Evolutionary conservation across 2,113 vertebrate genomes (phyloP).

Genomic region (Cyanoramphus novaezelandiae): DNA sequence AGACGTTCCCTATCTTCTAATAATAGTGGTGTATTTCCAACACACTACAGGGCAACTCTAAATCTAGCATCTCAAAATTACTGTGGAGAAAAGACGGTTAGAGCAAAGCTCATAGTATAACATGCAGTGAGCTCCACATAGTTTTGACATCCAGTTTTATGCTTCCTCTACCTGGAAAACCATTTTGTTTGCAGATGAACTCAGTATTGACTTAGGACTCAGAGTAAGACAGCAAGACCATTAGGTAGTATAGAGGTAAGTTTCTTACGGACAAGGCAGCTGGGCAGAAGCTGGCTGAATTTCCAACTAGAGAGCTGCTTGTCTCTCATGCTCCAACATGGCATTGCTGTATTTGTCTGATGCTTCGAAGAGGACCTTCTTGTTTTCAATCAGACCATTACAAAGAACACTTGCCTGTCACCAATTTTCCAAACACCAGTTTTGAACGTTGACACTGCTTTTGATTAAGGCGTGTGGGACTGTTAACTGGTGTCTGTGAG

Average conservation of each 20-base stretch:
- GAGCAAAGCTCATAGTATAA: neutral
- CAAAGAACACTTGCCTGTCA: neutral
- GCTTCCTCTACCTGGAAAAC: neutral
- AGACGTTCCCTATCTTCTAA: neutral
- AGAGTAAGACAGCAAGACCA: neutral
- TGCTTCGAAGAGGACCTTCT: neutral
- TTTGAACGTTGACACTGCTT: neutral
- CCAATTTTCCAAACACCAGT: neutral
- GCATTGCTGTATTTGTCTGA: neutral
- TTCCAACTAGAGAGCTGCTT: neutral
- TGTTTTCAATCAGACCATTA: neutral
- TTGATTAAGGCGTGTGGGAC: neutral
- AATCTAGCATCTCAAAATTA: neutral
- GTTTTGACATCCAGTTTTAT: neutral
- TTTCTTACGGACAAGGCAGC: neutral
- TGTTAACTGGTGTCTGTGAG: neutral
- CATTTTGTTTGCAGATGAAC: neutral
- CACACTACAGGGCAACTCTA: neutral
- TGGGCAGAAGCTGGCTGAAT: neutral
- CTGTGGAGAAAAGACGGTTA: neutral
- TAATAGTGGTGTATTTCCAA: neutral
- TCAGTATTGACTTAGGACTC: neutral
- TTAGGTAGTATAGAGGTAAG: neutral
- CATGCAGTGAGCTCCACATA: neutral
- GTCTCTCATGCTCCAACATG: neutral